Evolutionary conservation across 2,888 invertebrate species (phyloP).

Genomic region (Sesia bembeciformis): DNA sequence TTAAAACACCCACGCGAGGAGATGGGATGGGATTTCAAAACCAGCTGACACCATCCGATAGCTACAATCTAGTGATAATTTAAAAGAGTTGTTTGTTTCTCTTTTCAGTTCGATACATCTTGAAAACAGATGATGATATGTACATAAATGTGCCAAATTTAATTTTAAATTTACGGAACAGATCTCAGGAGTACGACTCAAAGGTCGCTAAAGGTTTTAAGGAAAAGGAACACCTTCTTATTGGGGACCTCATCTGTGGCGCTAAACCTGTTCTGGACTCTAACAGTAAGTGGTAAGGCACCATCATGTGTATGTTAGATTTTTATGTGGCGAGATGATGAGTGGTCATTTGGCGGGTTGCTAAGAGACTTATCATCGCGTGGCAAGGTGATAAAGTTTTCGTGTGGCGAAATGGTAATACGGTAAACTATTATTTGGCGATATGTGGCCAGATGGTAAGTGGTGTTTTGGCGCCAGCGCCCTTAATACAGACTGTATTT

Average conservation of each 20-base stretch:
- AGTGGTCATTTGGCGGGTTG: too few relatives aligned
- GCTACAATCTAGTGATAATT: neutral
- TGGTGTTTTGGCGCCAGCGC: too few relatives aligned
- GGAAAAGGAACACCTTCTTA: conserved; percentile 68
- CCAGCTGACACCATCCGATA: too few relatives aligned
- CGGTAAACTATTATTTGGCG: too few relatives aligned
- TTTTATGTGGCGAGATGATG: too few relatives aligned
- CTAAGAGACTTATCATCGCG: too few relatives aligned
- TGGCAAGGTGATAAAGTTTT: too few relatives aligned
- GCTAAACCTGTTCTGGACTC: conserved; percentile 83
- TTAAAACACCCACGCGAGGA: too few relatives aligned
- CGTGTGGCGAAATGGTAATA: too few relatives aligned
- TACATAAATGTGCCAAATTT: conserved; percentile 86
- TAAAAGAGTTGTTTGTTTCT: neutral
- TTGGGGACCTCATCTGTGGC: conserved; percentile 86
- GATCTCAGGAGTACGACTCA: conserved; percentile 31
- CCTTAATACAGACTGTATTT: too few relatives aligned
- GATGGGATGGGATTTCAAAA: too few relatives aligned
- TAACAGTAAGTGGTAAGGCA: conserved; percentile 82
- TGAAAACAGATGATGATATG: conserved; percentile 92
- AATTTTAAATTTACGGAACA: conserved; percentile 56
- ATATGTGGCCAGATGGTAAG: too few relatives aligned
- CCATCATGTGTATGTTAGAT: neutral
- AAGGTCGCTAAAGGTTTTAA: conserved; percentile 13
- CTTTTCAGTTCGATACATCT: conserved; percentile 77